Evolutionary conservation across 1,140 invertebrate species (phyloP).

Genomic region (Hormaphis cornu): DNA sequence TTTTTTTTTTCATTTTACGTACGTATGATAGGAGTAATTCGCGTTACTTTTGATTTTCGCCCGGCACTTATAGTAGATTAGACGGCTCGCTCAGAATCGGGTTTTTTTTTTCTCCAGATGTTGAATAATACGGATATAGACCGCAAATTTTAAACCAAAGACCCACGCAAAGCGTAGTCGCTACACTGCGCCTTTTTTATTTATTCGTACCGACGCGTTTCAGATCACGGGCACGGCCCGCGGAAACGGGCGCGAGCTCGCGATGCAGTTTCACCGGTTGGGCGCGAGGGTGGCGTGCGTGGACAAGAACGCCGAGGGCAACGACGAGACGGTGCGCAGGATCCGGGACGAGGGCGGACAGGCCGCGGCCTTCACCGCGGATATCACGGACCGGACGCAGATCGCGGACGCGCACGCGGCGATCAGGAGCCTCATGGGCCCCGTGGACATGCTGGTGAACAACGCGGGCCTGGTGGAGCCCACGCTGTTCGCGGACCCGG

Average conservation of each 20-base stretch:
- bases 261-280: constrained; percentile 62
- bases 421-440: background rate
- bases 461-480: constrained; percentile 11
- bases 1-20: too few species aligned
- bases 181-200: too few species aligned
- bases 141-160: too few species aligned
- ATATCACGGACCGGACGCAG: constrained; percentile 39
- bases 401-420: background rate
- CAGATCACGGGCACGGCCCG: constrained; percentile 83
- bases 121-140: too few species aligned
- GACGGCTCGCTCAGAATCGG: too few species aligned
- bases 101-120: too few species aligned
- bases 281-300: constrained; percentile 74
- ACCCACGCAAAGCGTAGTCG: too few species aligned
- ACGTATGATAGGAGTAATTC: too few species aligned
- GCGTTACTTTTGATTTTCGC: too few species aligned
- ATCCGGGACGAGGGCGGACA: constrained; percentile 45
- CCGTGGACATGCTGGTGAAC: constrained; percentile 28
- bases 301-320: constrained; percentile 70
- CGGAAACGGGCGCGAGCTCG: constrained; percentile 79
- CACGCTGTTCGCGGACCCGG: background rate
- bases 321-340: constrained; percentile 53
- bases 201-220: constrained; percentile 29
- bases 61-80: too few species aligned
- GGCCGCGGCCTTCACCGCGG: constrained; percentile 47